Evolutionary conservation across 2,113 vertebrate species (phyloP).

Genomic region (Gymnorhina tibicen): DNA sequence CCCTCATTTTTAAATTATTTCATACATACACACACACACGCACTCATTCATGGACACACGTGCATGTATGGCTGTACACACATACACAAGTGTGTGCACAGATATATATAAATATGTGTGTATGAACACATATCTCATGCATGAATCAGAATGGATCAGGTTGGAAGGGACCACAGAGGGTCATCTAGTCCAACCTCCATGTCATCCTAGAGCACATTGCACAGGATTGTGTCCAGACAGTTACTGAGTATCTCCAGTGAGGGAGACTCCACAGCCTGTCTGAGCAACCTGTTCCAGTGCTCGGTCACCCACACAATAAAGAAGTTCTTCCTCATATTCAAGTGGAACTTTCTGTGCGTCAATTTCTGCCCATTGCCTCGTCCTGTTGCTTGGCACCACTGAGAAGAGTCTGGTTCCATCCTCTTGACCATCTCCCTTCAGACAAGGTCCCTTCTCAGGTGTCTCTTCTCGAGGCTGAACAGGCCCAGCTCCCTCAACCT

Average conservation of each 20-base stretch:
- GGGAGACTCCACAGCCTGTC: not conserved
- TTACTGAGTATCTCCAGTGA: not conserved
- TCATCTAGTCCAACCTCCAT: not conserved
- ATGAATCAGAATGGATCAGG: not conserved
- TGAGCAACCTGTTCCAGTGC: not conserved
- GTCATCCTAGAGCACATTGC: not conserved
- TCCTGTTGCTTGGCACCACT: not conserved
- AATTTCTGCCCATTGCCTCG: not conserved
- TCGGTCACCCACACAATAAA: not conserved
- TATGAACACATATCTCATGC: accelerated
- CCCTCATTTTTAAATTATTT: not conserved
- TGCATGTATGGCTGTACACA: not conserved
- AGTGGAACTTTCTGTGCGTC: not conserved
- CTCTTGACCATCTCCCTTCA: not conserved
- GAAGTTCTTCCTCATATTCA: not conserved
- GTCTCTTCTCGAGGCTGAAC: not conserved
- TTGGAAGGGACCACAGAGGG: not conserved
- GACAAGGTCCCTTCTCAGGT: not conserved
- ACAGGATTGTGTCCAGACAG: not conserved
- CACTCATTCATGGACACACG: not conserved
- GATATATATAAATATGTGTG: not conserved
- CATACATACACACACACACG: not conserved
- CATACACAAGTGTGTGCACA: not conserved
- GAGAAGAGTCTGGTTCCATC: not conserved
- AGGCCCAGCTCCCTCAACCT: not conserved